Evolutionary conservation across 2,888 invertebrate species (phyloP), one percentile per base, ranked within the genome.

Genomic region (Limenitis camilla): DNA sequence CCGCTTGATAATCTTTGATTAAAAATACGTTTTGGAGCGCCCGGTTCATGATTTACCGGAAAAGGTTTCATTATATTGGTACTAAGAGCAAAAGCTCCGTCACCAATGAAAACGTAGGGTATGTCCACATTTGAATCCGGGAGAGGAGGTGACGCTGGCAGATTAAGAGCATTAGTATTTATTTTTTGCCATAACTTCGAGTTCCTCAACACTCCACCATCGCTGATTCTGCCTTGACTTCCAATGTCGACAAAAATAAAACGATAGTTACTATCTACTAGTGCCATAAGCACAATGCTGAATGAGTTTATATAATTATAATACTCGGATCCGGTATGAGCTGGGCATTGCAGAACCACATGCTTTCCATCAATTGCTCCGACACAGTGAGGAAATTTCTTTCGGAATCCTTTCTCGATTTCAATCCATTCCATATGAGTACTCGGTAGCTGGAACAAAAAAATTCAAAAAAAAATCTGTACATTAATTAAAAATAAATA

Each of bases 61-160:
- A 60, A 66, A 29, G 66, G 68, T 52, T 71, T 71, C 66, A 69
- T 68, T 44, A 67, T 50, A 40, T 68, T 60, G 43, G 29, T 5
- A 58, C 61, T 61, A 5, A 71, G 42, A 55, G 69, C 63, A 66
- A 69, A 71, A 60, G 66, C 69, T 54, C 65, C 62, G 40, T 71
- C 66, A 6, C 32, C 67, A 61, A 69, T 19, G 48, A 71, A 67
- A 0, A 70, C 60, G 43, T 68, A 69, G 44, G 68, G 68, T 1
- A 68, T 5, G 56, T 67, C 48, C 58, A 63, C 52, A 51, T 61
- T 56, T 27, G 58, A 59, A 53, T 60, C 62, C 1, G 65, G 61
- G n/a, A 45, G 38, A 29, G 28, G 36, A 7, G n/a, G 10, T 35
- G 56, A 48, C 41, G 51, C 28, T 10, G 60, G 60, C 29, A 61